These are phyloP conservation scores for Perca flavescens DNA, from an alignment of 2,113 vertebrate genomes.

Conservation along the genomic window DNA sequence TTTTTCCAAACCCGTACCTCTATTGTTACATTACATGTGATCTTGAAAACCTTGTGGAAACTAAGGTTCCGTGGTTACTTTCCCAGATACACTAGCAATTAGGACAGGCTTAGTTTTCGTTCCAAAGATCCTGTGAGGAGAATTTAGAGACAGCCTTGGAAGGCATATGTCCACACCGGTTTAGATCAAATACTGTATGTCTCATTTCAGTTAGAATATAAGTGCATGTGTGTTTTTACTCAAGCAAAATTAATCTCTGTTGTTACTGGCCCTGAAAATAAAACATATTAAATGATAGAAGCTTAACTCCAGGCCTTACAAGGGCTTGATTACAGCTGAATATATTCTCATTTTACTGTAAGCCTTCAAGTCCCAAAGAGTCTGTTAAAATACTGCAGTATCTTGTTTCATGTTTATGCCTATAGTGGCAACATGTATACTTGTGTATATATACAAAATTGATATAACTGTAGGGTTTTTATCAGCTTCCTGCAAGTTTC, in stretches of 20 bases:
- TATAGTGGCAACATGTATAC: not conserved
- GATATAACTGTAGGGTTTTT: not conserved
- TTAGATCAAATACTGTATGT: not conserved
- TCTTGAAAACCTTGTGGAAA: slow-evolving; percentile 44
- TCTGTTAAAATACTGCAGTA: not conserved
- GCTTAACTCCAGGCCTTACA: not conserved
- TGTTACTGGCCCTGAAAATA: slow-evolving; percentile 7
- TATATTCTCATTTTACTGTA: not conserved
- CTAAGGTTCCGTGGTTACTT: slow-evolving; percentile 42
- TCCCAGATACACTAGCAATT: slow-evolving; percentile 40
- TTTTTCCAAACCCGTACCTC: slow-evolving; percentile 61
- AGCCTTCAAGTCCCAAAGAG: not conserved
- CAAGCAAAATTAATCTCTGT: not conserved
- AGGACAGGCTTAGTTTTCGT: not conserved
- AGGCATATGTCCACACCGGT: not conserved
- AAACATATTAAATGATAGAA: slow-evolving; percentile 15
- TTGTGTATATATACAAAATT: not conserved
- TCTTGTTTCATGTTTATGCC: not conserved
- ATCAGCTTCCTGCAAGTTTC: not conserved
- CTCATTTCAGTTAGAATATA: not conserved
- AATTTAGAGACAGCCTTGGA: not conserved
- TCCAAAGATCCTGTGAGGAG: slow-evolving; percentile 21
- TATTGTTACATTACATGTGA: slow-evolving; percentile 65
- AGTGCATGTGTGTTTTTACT: not conserved
- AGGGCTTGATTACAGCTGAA: not conserved